Evolutionary conservation across 2,797 vertebrate species (phyloP), one percentile per base, ranked within the genome.

Genomic region (Sebastes oblongus): DNA sequence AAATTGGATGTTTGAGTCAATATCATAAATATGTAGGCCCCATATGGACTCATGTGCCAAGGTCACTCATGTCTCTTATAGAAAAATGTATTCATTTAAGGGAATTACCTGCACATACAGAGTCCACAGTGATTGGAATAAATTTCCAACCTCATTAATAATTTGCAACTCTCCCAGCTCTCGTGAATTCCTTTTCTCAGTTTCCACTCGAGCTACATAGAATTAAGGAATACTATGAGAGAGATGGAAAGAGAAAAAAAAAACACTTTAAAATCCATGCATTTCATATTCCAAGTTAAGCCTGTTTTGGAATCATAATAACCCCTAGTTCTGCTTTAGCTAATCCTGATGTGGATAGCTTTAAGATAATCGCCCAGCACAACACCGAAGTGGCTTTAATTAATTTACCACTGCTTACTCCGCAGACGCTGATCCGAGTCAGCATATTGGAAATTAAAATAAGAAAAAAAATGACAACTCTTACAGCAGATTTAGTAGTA

Each of bases 341-440:
- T 90, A 89, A 93, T 92, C 89, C 89, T 89, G 87, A 92, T 81
- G 86, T 83, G 83, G 88, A 88, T 84, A 84, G 83, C 81, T 84
- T 85, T 71, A 83, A 88, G 89, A 88, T 91, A 89, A 90, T 92
- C 88, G 65, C 80, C 67, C 67, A 29, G 73, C 77, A 80, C 85
- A 89, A 88, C 86, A 64, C 72, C 54, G 25, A 83, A 64, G 69
- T 30, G 59, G 77, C 77, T 91, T 84, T 79, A 89, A 92, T 93
- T 91, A 85, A 94, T 92, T 87, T 84, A 81, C 81, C 64, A 60
- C 64, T 70, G 78, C 87, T 84, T 80, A 60, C 81, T 92, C 84
- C 61, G 32, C 32, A 80, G 78, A 78, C 36, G 29, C 66, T 69
- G 86, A 93, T 92, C 86, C 66, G 24, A 87, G 85, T 86, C 87